A percentile compares a stretch with the other conserved stretches of the same genome.
Evolutionary conservation across 2,113 vertebrate species (phyloP).

Genomic region (Nettapus auritus): DNA sequence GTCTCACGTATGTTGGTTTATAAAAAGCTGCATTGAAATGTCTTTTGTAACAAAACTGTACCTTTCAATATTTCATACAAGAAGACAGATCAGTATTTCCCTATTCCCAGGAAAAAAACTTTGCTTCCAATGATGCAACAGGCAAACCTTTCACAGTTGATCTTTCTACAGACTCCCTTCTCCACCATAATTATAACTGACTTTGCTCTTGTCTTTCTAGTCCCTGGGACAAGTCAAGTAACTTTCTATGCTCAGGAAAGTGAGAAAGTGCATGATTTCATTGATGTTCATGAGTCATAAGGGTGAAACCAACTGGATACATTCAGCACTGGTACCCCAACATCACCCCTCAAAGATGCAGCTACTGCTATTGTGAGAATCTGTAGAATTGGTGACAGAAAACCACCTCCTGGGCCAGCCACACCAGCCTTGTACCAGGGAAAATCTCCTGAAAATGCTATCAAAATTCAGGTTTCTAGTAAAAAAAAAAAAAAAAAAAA

Average conservation of each 20-base stretch:
- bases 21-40: neutral
- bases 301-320: neutral
- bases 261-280: neutral
- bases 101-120: neutral
- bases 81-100: neutral
- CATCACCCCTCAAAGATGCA: neutral
- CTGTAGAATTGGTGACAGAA: neutral
- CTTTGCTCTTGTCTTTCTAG: neutral
- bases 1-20: neutral
- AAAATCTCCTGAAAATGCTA: rapidly evolving
- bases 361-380: neutral
- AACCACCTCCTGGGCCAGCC: neutral
- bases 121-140: neutral
- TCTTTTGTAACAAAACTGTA: neutral
- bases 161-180: neutral
- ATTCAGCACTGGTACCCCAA: neutral
- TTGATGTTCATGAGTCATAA: rapidly evolving
- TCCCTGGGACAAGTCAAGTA: neutral
- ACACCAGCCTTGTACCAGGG: rapidly evolving
- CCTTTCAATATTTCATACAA: neutral
- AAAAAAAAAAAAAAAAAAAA: neutral
- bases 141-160: neutral
- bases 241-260: neutral
- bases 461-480: neutral
- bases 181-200: neutral